Evolutionary conservation across 2,888 invertebrate genomes (phyloP), one percentile per base, ranked within the genome.

Genomic region (Tenthredo mesomela): DNA sequence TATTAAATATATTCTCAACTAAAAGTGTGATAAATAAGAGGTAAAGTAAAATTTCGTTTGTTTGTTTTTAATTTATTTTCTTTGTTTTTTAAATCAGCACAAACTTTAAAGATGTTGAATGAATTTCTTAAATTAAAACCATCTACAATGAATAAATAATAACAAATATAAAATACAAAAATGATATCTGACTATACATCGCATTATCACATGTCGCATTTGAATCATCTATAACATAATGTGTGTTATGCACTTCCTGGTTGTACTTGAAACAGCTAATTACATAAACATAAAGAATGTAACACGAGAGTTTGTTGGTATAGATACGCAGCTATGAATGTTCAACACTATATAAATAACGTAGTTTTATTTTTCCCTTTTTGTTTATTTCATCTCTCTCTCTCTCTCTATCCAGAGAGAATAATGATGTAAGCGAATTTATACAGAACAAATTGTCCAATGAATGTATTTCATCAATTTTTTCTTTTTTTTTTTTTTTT

Each of bases 211-310:
- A 43, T 43, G 12, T 43, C 25, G 71, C 71, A 43, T 73, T 73
- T 43, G 12, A 0, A 21, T 73, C 9, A 21, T 40, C 70, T 37
- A 70, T 33, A 70, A 70, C n/a, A 33, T 70, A 33, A 33, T 70
- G 18, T 70, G 33, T 33, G 37, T 70, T 21, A 73, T 73, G 71
- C 71, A 73, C 43, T 73, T 73, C 71, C 71, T 43, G 43, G 29
- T 29, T 29, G 40, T 73, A 73, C 71, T 67, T 67, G 33, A 67
- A 67, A 67, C 67, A 67, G 12, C 67, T 67, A 67, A 33, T 67
- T 67, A 67, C 7, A 67, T 67, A 67, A 33, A 67, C 21, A 10
- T 25, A 21, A 54, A n/a, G n/a, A n/a, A 4, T 43, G 71, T 43
- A 43, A 43, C 43, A 43, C 21, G 43, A 40, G 71, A 40, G 43